Evolutionary conservation across 2,888 invertebrate species (phyloP).

Genomic region (Aporophyla lueneburgensis): DNA sequence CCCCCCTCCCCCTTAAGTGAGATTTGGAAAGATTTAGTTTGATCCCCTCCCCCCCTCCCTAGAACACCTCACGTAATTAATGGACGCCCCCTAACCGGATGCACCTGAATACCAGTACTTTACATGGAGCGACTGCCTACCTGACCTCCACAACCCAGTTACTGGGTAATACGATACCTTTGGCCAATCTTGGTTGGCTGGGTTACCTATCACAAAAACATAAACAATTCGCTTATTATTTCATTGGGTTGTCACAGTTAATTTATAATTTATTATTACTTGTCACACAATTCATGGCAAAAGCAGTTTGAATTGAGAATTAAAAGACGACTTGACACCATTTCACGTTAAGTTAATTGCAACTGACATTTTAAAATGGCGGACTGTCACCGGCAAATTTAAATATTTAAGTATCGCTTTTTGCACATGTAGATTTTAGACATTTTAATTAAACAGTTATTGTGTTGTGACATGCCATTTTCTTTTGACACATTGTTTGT

Average conservation of each 20-base stretch:
- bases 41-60: too few relatives aligned
- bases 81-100: too few relatives aligned
- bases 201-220: not conserved
- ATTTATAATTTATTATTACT: constrained; percentile 13
- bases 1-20: too few relatives aligned
- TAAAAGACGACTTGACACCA: constrained; percentile 32
- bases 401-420: constrained; percentile 27
- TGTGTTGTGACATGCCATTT: constrained; percentile 32
- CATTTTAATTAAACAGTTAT: constrained; percentile 48
- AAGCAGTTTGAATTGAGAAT: constrained; percentile 24
- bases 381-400: constrained; percentile 30
- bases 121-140: not conserved
- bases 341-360: constrained; percentile 29
- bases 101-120: not conserved
- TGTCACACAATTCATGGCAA: constrained; percentile 16
- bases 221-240: not conserved
- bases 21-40: too few relatives aligned
- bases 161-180: not conserved
- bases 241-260: constrained; percentile 10
- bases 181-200: not conserved
- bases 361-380: constrained; percentile 58
- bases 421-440: constrained; percentile 19
- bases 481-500: constrained; percentile 2
- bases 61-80: too few relatives aligned
- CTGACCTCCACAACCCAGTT: too few relatives aligned